Conservation (phyloP, 2,797 vertebrate genomes). For the Scyliorhinus canicula region DNA sequence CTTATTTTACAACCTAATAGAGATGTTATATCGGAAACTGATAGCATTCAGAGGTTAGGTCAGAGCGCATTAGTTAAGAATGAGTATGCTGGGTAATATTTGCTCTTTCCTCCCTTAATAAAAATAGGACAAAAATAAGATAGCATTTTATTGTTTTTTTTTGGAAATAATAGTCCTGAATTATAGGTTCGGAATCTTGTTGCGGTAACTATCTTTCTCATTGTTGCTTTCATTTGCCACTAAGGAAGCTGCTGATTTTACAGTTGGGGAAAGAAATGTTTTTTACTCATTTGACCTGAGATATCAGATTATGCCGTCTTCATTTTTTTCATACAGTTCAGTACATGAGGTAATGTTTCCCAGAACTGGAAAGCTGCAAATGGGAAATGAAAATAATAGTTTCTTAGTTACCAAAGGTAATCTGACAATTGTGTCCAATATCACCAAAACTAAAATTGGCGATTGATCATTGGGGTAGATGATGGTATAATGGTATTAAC, state of each 20-base stretch:
- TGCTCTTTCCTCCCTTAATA: slow-evolving; percentile 28
- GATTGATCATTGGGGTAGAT: not conserved
- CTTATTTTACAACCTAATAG: slow-evolving; percentile 68
- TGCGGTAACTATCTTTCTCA: not conserved
- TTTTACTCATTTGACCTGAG: slow-evolving; percentile 8
- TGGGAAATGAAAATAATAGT: slow-evolving; percentile 22
- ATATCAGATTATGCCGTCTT: slow-evolving; percentile 26
- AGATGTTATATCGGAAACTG: slow-evolving; percentile 63
- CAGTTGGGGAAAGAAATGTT: not conserved
- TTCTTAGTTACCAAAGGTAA: slow-evolving; percentile 16
- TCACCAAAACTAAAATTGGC: not conserved
- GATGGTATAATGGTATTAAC: not conserved
- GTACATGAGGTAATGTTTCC: slow-evolving; percentile 30
- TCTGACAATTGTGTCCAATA: not conserved
- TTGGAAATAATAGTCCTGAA: not conserved
- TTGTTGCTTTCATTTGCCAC: not conserved
- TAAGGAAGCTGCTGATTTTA: slow-evolving; percentile 19
- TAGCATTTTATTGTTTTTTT: slow-evolving; percentile 34
- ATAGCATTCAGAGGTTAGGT: slow-evolving; percentile 68
- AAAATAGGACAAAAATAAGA: slow-evolving; percentile 19
- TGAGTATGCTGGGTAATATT: slow-evolving; percentile 35
- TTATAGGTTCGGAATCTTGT: slow-evolving; percentile 11
- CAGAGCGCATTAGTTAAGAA: slow-evolving; percentile 56
- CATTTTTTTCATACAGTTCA: not conserved
- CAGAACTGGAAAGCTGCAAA: slow-evolving; percentile 16